phyloP scores from a whole-genome alignment of 1,140 invertebrate genomes.

The Scaptomyza hsui region DNA sequence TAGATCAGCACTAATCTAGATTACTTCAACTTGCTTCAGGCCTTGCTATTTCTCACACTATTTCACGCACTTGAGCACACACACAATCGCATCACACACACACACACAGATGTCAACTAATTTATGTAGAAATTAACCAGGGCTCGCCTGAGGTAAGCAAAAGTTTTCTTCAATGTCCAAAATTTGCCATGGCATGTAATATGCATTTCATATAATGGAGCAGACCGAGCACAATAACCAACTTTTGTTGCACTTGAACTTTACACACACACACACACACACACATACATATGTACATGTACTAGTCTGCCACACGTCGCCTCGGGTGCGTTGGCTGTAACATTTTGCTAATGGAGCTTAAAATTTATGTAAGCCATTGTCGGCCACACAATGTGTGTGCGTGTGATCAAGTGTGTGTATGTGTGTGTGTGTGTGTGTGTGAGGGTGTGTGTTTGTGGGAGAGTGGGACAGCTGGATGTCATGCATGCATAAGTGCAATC shows the following conservation, averaged over 20 bases:
- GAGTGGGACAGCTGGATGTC: slow-evolving; percentile 51
- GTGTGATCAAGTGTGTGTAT: no score
- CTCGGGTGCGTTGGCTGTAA: slow-evolving; percentile 63
- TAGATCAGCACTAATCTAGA: slow-evolving; percentile 25
- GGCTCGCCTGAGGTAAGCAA: slow-evolving; percentile 57
- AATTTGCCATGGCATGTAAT: slow-evolving; percentile 63
- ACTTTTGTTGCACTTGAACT: slow-evolving; percentile 79
- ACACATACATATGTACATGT: background rate
- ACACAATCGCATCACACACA: slow-evolving; percentile 1
- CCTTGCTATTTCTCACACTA: slow-evolving; percentile 3
- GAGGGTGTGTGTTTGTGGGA: background rate
- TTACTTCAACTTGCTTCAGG: slow-evolving; percentile 28
- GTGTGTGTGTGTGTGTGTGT: slow-evolving; percentile 24
- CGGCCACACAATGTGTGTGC: slow-evolving; percentile 38
- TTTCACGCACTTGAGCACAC: slow-evolving; percentile 3
- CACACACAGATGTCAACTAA: slow-evolving; percentile 40
- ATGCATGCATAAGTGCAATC: slow-evolving; percentile 77
- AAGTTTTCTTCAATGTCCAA: slow-evolving; percentile 70
- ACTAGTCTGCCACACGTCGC: slow-evolving; percentile 55
- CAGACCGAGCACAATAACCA: slow-evolving; percentile 55
- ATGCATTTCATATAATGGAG: slow-evolving; percentile 72
- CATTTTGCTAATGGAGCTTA: slow-evolving; percentile 82
- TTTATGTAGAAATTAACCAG: slow-evolving; percentile 74
- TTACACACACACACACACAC: slow-evolving; percentile 27
- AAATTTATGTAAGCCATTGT: slow-evolving; percentile 82